Percentiles rank a stretch among this genome's conserved stretches.
These are phyloP conservation scores for Ormyrus labotus DNA, from an alignment of 2,888 invertebrate species.

Conservation along the genomic window DNA sequence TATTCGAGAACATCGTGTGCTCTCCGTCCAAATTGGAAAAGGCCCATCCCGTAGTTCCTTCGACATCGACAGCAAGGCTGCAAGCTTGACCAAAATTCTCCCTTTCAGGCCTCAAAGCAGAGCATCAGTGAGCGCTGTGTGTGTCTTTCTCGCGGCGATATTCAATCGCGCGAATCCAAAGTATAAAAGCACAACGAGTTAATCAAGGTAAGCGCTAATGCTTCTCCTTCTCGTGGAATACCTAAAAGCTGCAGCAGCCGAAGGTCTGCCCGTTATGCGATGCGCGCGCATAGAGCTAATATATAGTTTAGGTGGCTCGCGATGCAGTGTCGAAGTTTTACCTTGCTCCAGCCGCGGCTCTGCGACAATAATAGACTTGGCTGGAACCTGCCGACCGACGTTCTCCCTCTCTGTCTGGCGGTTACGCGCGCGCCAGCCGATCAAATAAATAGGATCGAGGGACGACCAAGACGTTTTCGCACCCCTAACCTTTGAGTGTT, in stretches of 20 bases:
- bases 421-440: slow-evolving; percentile 62
- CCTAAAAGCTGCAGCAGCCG: not conserved
- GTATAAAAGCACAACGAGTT: no score
- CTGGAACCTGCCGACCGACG: slow-evolving; percentile 72
- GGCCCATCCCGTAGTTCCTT: slow-evolving; percentile 30
- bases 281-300: not conserved
- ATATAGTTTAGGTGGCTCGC: not conserved
- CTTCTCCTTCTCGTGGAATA: not conserved
- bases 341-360: slow-evolving; percentile 59
- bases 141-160: slow-evolving; percentile 23
- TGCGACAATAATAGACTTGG: slow-evolving; percentile 76
- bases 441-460: slow-evolving; percentile 74
- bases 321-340: slow-evolving; percentile 53
- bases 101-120: not conserved
- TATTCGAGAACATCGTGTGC: not conserved
- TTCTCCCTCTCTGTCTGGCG: slow-evolving; percentile 50
- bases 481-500: slow-evolving; percentile 53
- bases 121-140: not conserved
- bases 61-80: not conserved
- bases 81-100: slow-evolving; percentile 5
- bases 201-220: not conserved
- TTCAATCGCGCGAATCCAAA: not conserved
- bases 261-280: slow-evolving; percentile 46
- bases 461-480: not conserved
- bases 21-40: slow-evolving; percentile 45